Evolutionary conservation across 2,113 vertebrate genomes (phyloP), one percentile per base, ranked within the genome.

Genomic region (Paralichthys olivaceus): DNA sequence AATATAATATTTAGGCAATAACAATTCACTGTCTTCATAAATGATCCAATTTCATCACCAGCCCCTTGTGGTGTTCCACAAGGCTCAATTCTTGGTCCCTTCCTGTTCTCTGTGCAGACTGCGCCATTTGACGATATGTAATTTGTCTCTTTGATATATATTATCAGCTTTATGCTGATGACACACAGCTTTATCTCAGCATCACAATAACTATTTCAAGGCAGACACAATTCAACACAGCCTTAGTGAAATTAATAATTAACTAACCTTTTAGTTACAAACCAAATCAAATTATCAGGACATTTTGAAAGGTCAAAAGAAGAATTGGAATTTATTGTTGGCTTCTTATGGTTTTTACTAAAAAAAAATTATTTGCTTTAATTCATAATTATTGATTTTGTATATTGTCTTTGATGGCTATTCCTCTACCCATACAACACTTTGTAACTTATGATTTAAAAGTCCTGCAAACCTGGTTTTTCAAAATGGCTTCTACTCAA

Each of bases 391-490:
- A 45, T 45, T 49, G 15, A 17, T 14, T 28, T 28, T 28, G 28
- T 28, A 28, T 11, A 14, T 13, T 17, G 6, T 58, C 54, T 22
- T n/a, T 7, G 2, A 14, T 14, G 37, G 54, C 12, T 43, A 32
- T 34, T 64, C 2, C 23, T n/a, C 14, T 11, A 32, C 17, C 29
- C 22, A 14, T 70, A 25, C n/a, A 54, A 15, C 62, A 34, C n/a
- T 20, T 64, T n/a, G 7, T n/a, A 37, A 47, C 3, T n/a, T n/a
- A 6, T n/a, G 20, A n/a, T 34, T 12, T 12, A 59, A 59, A 60
- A 15, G 20, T 37, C n/a, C n/a, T 20, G 37, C 62, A n/a, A 22
- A 19, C n/a, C 32, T 74, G 20, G 20, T 23, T 47, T 61, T 77
- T 28, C 14, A 17, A 56, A 79, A 49, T 14, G 2, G 23, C 12